Percentiles rank a stretch among this genome's conserved stretches.
These are phyloP conservation scores for Parazoanthus swiftii DNA, from an alignment of 92 coral and sea anemone species.

Conservation along the genomic window DNA sequence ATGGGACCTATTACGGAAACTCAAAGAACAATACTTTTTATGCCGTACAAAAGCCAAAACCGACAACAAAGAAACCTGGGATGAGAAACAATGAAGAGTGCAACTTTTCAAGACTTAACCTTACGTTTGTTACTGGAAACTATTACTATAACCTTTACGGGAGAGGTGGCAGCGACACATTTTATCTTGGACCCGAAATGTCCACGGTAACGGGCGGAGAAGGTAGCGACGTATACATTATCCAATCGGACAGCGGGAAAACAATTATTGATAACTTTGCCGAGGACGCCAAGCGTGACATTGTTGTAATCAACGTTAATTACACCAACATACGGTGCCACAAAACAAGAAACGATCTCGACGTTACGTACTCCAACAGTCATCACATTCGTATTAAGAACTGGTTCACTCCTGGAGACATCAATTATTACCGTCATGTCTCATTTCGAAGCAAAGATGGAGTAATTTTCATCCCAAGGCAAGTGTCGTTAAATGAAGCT, in stretches of 20 bases:
- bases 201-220: slow-evolving; percentile 54
- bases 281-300: slow-evolving; percentile 10
- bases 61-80: too few relatives aligned
- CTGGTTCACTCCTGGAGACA: slow-evolving; percentile 56
- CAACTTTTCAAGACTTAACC: too few relatives aligned
- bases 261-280: slow-evolving; percentile 65
- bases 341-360: slow-evolving; percentile 35
- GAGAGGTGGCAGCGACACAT: slow-evolving; percentile 59
- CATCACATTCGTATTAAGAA: slow-evolving; percentile 61
- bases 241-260: slow-evolving; percentile 55
- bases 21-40: slow-evolving; percentile 36
- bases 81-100: too few relatives aligned
- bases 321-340: slow-evolving; percentile 44
- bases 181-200: slow-evolving; percentile 64
- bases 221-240: slow-evolving; percentile 50
- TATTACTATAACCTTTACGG: slow-evolving; percentile 65
- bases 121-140: slow-evolving; percentile 26
- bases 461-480: slow-evolving; percentile 50
- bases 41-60: slow-evolving; percentile 39
- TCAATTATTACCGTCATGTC: slow-evolving; percentile 50
- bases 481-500: not conserved
- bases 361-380: slow-evolving; percentile 46
- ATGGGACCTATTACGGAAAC: slow-evolving; percentile 48
- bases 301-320: slow-evolving; percentile 48
- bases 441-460: slow-evolving; percentile 61